phyloP scores from a whole-genome alignment of 2,113 vertebrate species.

The Galemys pyrenaicus region DNA sequence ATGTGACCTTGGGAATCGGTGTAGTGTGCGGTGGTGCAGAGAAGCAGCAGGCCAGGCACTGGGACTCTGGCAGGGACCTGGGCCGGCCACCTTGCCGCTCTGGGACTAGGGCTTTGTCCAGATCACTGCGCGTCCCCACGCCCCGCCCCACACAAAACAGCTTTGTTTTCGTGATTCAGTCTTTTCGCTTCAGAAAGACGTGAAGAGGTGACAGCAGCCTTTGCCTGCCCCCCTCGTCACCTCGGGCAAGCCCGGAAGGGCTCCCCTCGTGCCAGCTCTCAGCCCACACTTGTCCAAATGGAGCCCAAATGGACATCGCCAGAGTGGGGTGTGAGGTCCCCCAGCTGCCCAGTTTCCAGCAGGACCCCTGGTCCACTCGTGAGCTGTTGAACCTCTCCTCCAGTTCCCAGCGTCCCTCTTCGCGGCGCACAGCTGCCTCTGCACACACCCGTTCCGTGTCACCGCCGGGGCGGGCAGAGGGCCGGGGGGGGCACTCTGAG shows the following conservation, averaged over 20 bases:
- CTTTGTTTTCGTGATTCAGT: not conserved
- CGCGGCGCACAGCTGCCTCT: accelerated
- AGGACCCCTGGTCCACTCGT: not conserved
- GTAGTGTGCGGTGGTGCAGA: not conserved
- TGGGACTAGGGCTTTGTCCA: not conserved
- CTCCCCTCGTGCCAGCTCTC: not conserved
- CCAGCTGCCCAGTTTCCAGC: not conserved
- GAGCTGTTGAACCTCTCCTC: not conserved
- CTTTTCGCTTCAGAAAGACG: not conserved
- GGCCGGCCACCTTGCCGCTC: not conserved
- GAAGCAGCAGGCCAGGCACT: not conserved
- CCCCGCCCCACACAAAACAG: accelerated
- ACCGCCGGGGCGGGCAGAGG: accelerated
- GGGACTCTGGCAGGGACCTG: not conserved
- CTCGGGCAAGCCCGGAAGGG: not conserved
- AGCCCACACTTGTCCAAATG: not conserved
- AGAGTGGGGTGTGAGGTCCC: not conserved
- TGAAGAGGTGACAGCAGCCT: not conserved
- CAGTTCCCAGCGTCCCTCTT: not conserved
- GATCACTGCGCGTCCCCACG: not conserved
- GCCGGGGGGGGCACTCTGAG: too few relatives aligned
- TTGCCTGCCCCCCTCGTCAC: not conserved
- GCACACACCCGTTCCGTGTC: accelerated
- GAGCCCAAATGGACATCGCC: not conserved
- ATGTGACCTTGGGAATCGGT: not conserved